Evolutionary conservation across 2,888 invertebrate genomes (phyloP).

Genomic region (Macrosoma leucophasiata): DNA sequence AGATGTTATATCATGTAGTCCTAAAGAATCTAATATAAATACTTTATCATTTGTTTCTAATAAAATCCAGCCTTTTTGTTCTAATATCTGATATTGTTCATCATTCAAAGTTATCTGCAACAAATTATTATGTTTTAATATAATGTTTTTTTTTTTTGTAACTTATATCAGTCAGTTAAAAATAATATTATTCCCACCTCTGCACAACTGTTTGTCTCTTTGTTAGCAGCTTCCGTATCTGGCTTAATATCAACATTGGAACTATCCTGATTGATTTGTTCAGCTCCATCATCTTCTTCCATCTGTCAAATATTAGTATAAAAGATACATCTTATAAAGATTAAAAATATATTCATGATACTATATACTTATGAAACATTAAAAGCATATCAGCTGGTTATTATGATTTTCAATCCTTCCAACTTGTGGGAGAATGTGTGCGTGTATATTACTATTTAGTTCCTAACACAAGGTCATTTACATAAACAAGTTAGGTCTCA

Average conservation of each 20-base stretch:
- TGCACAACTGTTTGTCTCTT: conserved; percentile 39
- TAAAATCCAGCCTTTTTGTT: conserved; percentile 63
- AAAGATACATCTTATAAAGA: background rate
- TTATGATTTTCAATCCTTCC: too few species aligned
- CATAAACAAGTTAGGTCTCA: too few species aligned
- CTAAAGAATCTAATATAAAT: conserved; percentile 52
- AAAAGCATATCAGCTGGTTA: too few species aligned
- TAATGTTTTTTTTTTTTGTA: too few species aligned
- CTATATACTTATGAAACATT: too few species aligned
- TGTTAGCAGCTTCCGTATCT: conserved; percentile 20
- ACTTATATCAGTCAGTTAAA: too few species aligned
- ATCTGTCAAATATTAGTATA: conserved; percentile 31
- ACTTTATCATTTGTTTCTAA: conserved; percentile 53
- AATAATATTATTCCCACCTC: conserved; percentile 45
- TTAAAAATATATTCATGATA: background rate
- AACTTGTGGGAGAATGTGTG: too few species aligned
- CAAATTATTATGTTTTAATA: too few species aligned
- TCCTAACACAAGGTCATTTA: too few species aligned
- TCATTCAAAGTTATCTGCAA: conserved; percentile 57
- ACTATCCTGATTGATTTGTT: conserved; percentile 27
- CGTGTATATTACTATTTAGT: too few species aligned
- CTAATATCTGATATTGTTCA: conserved; percentile 53
- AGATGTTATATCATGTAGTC: conserved; percentile 58
- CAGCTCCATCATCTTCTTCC: conserved; percentile 30
- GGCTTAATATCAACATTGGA: conserved; percentile 28